Evolutionary conservation across 2,888 invertebrate species (phyloP).

Genomic region (Leptopterna dolabrata): DNA sequence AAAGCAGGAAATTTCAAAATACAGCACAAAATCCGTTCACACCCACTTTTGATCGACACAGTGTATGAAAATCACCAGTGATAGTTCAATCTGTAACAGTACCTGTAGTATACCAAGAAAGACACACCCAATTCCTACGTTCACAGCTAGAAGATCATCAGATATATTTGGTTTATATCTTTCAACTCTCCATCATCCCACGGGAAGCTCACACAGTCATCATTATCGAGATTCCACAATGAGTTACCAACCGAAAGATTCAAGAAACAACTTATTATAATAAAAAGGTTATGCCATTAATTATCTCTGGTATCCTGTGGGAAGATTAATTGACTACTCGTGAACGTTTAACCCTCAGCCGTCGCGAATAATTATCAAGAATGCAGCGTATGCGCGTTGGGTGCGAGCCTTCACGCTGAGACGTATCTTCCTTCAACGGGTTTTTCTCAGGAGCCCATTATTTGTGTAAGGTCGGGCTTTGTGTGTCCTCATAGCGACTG

Average conservation of each 20-base stretch:
- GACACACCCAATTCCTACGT: too few relatives aligned
- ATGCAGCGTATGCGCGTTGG: neutral
- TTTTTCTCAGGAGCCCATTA: neutral
- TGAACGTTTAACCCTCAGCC: neutral
- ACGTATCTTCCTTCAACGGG: neutral
- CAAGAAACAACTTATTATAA: neutral
- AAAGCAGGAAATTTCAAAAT: too few relatives aligned
- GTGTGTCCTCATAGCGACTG: neutral
- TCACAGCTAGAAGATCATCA: too few relatives aligned
- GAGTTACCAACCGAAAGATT: neutral
- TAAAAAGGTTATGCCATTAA: neutral
- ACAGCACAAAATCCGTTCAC: too few relatives aligned
- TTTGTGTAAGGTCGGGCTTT: neutral
- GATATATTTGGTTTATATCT: too few relatives aligned
- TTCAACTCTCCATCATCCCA: neutral
- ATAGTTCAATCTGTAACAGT: too few relatives aligned
- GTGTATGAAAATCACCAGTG: too few relatives aligned
- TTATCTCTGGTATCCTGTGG: neutral
- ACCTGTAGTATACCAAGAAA: too few relatives aligned
- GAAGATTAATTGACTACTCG: neutral
- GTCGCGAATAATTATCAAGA: neutral
- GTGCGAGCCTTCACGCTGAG: neutral
- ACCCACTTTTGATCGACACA: too few relatives aligned
- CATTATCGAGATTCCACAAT: neutral
- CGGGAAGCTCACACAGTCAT: neutral